Conservation (phyloP, 2,888 invertebrate genomes). For the Dioctria rufipes region DNA sequence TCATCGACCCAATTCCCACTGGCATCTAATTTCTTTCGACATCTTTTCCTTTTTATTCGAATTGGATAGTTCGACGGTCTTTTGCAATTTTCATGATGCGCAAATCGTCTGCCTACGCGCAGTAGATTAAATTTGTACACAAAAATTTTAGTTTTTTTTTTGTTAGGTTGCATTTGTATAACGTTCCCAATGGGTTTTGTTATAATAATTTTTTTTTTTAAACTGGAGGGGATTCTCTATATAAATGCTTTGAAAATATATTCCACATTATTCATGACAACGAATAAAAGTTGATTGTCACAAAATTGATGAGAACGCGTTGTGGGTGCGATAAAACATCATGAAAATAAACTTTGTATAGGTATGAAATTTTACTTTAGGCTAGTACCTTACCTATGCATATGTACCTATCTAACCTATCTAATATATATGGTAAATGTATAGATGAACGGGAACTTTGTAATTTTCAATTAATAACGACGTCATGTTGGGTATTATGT, state of each 20-base stretch:
- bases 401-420: too few relatives aligned
- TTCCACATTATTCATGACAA: too few relatives aligned
- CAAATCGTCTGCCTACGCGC: too few relatives aligned
- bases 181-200: too few relatives aligned
- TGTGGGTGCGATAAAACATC: neutral
- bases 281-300: neutral
- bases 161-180: too few relatives aligned
- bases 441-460: neutral
- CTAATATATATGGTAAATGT: neutral
- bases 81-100: slow-evolving; percentile 20
- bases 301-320: neutral
- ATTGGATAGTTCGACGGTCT: neutral
- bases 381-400: too few relatives aligned
- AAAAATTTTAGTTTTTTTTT: too few relatives aligned
- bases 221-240: too few relatives aligned
- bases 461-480: slow-evolving; percentile 11
- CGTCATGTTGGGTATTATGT: neutral
- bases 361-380: too few relatives aligned
- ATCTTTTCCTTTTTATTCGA: neutral
- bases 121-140: too few relatives aligned
- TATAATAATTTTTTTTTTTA: too few relatives aligned
- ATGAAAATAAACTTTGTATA: neutral
- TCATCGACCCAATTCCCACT: slow-evolving; percentile 14
- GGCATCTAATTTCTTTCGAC: slow-evolving; percentile 6
- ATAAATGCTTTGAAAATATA: too few relatives aligned